Conservation (phyloP, 2,888 invertebrate species). For the Mythimna albipuncta region DNA sequence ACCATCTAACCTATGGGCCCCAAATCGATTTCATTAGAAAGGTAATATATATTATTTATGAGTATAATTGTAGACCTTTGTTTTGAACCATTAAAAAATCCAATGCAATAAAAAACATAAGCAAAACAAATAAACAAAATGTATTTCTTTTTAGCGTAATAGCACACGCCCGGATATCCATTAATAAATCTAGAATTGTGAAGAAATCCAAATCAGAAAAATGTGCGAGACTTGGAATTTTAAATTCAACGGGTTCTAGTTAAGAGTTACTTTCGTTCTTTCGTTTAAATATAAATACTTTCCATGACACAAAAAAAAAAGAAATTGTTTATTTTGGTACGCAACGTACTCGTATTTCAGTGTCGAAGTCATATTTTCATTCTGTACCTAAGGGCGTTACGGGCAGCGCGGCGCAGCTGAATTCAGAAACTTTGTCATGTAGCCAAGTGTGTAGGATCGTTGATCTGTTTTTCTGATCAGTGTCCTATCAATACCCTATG, state of each 20-base stretch:
- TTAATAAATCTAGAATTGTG: background rate
- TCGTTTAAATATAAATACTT: slow-evolving; percentile 13
- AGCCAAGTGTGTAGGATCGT: slow-evolving; percentile 46
- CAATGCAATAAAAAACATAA: too few species aligned
- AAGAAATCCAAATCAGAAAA: background rate
- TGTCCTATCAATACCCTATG: slow-evolving; percentile 25
- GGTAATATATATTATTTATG: too few species aligned
- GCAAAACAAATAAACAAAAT: too few species aligned
- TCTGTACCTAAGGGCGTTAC: slow-evolving; percentile 45
- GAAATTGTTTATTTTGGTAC: slow-evolving; percentile 15
- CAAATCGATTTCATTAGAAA: too few species aligned
- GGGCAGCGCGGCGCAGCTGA: slow-evolving; percentile 18
- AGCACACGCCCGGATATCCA: background rate
- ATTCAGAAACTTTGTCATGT: slow-evolving; percentile 49
- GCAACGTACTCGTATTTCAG: slow-evolving; percentile 20
- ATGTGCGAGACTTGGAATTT: background rate
- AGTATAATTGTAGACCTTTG: too few species aligned
- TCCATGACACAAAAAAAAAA: background rate
- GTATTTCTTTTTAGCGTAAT: too few species aligned
- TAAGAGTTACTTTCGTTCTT: background rate
- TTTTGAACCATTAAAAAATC: too few species aligned
- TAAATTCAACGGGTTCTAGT: background rate
- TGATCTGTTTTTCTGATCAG: slow-evolving; percentile 20
- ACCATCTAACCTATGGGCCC: too few species aligned
- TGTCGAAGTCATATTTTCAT: slow-evolving; percentile 21